A percentile compares a stretch with the other conserved stretches of the same genome.
Conservation (phyloP, 2,113 vertebrate genomes). For the Indicator maculatus region DNA sequence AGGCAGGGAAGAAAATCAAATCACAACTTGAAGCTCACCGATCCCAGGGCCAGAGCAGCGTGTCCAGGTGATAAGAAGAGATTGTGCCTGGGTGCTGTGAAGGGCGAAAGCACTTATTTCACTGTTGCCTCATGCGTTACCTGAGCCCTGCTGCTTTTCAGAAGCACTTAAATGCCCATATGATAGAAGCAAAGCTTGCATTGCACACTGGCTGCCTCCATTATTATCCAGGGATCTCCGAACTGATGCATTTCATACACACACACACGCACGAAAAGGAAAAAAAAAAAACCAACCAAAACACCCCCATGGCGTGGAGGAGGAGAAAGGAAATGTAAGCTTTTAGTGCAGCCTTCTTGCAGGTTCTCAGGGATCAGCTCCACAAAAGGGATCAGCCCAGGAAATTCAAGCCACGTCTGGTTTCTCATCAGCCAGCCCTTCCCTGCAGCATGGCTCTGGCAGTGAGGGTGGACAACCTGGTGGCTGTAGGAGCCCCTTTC, state of each 20-base stretch:
- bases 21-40: neutral
- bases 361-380: neutral
- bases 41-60: constrained; percentile 43
- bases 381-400: neutral
- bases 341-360: constrained; percentile 39
- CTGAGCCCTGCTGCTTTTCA: constrained; percentile 65
- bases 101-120: constrained; percentile 70
- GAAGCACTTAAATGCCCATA: constrained; percentile 67
- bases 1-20: neutral
- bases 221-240: constrained; percentile 66
- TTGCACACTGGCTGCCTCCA: constrained; percentile 64
- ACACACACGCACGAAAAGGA: too few species aligned
- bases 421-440: neutral
- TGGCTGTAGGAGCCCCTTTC: neutral
- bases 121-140: constrained; percentile 64
- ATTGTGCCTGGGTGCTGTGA: constrained; percentile 69
- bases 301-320: neutral
- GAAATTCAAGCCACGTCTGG: neutral
- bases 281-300: neutral
- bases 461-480: neutral
- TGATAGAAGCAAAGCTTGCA: constrained; percentile 57
- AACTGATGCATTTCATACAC: constrained; percentile 51
- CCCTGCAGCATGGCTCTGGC: neutral
- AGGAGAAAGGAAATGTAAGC: constrained; percentile 13
- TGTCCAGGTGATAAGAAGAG: constrained; percentile 63